A percentile compares a stretch with the other conserved stretches of the same genome.
These are phyloP conservation scores for Scaptomyza parva DNA, from an alignment of 2,888 invertebrate genomes.

Conservation along the genomic window DNA sequence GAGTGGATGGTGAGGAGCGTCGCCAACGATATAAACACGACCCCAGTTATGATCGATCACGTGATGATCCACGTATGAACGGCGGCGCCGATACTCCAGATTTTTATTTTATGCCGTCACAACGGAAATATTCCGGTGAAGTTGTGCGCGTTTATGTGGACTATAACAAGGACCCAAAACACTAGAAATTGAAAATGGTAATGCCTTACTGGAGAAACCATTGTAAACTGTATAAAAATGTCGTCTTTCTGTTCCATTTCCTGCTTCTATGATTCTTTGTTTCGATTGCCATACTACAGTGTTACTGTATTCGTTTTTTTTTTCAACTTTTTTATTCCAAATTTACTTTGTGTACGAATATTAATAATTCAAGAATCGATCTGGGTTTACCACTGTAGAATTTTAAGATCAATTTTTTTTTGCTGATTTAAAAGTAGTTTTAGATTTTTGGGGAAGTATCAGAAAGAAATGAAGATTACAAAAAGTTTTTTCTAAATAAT, in stretches of 20 bases:
- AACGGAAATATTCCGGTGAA: conserved; percentile 96
- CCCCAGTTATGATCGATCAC: conserved; percentile 80
- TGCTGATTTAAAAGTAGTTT: not conserved
- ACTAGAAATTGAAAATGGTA: conserved; percentile 59
- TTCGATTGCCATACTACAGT: conserved; percentile 73
- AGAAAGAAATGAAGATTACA: no score
- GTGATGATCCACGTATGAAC: conserved; percentile 82
- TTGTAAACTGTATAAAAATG: conserved; percentile 31
- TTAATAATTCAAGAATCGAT: conserved; percentile 42
- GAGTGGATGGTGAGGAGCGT: conserved; percentile 59
- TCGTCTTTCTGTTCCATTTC: conserved; percentile 33
- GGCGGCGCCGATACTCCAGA: conserved; percentile 87
- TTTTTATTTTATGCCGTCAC: conserved; percentile 98
- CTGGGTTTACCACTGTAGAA: conserved; percentile 12
- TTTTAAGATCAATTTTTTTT: not conserved
- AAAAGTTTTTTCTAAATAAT: no score
- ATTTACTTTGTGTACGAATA: conserved; percentile 44
- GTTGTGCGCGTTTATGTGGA: conserved; percentile 93
- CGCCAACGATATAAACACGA: conserved; percentile 80
- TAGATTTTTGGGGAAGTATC: no score
- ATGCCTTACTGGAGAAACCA: not conserved
- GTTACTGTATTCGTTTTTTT: conserved; percentile 49
- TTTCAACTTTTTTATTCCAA: not conserved
- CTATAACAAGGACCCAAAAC: conserved; percentile 90
- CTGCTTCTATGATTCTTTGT: conserved; percentile 58